phyloP scores from a whole-genome alignment of 2,888 invertebrate species.

The Calameuta pallipes region DNA sequence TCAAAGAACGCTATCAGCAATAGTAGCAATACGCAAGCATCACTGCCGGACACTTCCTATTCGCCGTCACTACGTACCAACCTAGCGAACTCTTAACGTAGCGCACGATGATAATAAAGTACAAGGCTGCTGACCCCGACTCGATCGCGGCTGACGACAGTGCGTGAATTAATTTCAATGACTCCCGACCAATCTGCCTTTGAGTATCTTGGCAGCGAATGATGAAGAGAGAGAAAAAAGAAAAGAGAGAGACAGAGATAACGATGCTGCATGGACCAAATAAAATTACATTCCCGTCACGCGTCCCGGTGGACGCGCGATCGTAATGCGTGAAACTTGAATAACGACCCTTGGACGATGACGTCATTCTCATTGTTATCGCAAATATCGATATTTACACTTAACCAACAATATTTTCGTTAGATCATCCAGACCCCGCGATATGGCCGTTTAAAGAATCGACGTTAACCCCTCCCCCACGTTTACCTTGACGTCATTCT shows the following conservation, averaged over 20 bases:
- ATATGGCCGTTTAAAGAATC: not conserved
- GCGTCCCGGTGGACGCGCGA: not conserved
- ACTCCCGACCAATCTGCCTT: not conserved
- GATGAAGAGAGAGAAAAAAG: too few relatives aligned
- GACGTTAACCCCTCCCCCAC: constrained; percentile 25
- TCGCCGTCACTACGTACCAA: not conserved
- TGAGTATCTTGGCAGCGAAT: not conserved
- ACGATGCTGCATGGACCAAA: too few relatives aligned
- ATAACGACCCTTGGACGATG: too few relatives aligned
- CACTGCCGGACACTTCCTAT: not conserved
- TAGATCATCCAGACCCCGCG: not conserved
- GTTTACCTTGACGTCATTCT: constrained; percentile 27
- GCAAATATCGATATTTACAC: not conserved
- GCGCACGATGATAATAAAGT: constrained; percentile 38
- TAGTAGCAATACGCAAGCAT: not conserved
- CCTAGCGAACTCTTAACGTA: not conserved
- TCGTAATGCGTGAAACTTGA: too few relatives aligned
- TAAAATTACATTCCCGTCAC: not conserved
- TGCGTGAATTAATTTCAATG: constrained; percentile 22
- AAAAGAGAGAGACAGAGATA: too few relatives aligned
- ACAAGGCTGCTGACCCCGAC: constrained; percentile 46
- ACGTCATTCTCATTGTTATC: too few relatives aligned
- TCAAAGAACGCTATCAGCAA: not conserved
- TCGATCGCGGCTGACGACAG: constrained; percentile 24
- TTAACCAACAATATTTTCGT: not conserved